phyloP scores from a whole-genome alignment of 2,888 invertebrate species.

The Lithodes maja region DNA sequence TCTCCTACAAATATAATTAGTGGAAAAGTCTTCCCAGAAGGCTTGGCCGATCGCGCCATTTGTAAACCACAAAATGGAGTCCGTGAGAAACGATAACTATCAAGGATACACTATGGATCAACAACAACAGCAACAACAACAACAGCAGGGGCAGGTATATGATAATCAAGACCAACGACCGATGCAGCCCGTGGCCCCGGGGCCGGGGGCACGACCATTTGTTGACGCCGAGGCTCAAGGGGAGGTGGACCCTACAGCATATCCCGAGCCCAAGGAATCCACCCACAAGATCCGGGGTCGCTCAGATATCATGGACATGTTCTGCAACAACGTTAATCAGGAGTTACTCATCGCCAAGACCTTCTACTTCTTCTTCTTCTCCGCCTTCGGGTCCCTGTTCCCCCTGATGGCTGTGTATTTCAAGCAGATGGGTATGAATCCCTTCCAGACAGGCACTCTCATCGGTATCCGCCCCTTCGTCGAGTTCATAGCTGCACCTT shows the following conservation, averaged over 20 bases:
- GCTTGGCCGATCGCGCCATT: conserved; percentile 12
- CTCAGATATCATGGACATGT: conserved; percentile 87
- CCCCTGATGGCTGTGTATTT: conserved; percentile 99
- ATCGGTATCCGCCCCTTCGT: conserved; percentile 97
- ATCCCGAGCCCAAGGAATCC: conserved; percentile 87
- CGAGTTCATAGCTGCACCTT: conserved; percentile 97
- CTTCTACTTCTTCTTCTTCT: conserved; percentile 99
- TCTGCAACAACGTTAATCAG: conserved; percentile 89
- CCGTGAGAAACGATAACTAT: conserved; percentile 58
- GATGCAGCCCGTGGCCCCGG: neutral
- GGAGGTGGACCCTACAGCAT: conserved; percentile 87
- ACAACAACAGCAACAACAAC: conserved; percentile 35
- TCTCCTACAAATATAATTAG: neutral
- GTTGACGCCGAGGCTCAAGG: conserved; percentile 89
- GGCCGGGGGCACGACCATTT: conserved; percentile 79
- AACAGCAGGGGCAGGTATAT: conserved; percentile 46
- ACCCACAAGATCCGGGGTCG: conserved; percentile 92
- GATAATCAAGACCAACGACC: conserved; percentile 22
- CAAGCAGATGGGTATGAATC: conserved; percentile 98
- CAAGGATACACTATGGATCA: conserved; percentile 56
- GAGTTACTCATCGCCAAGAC: conserved; percentile 96
- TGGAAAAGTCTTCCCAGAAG: conserved; percentile 8
- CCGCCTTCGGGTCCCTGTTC: conserved; percentile 98
- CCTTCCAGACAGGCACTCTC: conserved; percentile 94
- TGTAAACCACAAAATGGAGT: conserved; percentile 39